These are phyloP conservation scores for Tetragnatha versicolor DNA, from an alignment of 1,140 invertebrate genomes.

Conservation along the genomic window DNA sequence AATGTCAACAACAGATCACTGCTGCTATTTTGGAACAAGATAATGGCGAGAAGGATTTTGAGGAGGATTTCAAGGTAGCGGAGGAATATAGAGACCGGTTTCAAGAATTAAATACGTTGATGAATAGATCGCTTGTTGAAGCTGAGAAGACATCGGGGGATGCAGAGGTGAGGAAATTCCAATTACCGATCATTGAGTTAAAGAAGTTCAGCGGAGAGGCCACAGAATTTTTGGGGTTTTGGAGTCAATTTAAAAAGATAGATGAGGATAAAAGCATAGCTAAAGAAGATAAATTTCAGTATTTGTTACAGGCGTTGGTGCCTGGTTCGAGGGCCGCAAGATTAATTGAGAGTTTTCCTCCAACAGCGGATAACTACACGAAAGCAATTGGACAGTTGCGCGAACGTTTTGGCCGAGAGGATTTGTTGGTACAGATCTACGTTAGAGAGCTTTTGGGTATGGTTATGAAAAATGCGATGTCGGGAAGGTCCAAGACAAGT, in stretches of 20 bases:
- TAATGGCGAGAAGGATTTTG: too few species aligned
- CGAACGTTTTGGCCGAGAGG: constrained; percentile 8
- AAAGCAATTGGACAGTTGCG: not conserved
- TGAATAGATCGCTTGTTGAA: too few species aligned
- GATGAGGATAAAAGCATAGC: not conserved
- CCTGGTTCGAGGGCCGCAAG: not conserved
- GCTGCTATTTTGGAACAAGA: too few species aligned
- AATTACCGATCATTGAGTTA: not conserved
- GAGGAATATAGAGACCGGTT: too few species aligned
- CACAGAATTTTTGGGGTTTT: not conserved
- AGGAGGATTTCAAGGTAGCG: too few species aligned
- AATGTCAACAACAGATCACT: too few species aligned
- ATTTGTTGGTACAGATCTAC: not conserved
- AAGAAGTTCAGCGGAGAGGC: not conserved
- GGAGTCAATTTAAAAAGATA: not conserved
- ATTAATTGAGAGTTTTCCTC: constrained; percentile 16
- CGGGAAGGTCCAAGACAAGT: too few species aligned
- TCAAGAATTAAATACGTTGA: too few species aligned
- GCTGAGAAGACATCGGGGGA: too few species aligned
- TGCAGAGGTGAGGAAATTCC: too few species aligned
- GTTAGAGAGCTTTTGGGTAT: not conserved
- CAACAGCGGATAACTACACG: constrained; percentile 1
- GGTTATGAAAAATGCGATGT: not conserved
- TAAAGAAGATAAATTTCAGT: constrained; percentile 4
- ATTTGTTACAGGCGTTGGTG: not conserved